Percentiles rank a stretch among this genome's conserved stretches.
Conservation (phyloP, 2,113 vertebrate genomes). For the Prietella phreatophila region DNA sequence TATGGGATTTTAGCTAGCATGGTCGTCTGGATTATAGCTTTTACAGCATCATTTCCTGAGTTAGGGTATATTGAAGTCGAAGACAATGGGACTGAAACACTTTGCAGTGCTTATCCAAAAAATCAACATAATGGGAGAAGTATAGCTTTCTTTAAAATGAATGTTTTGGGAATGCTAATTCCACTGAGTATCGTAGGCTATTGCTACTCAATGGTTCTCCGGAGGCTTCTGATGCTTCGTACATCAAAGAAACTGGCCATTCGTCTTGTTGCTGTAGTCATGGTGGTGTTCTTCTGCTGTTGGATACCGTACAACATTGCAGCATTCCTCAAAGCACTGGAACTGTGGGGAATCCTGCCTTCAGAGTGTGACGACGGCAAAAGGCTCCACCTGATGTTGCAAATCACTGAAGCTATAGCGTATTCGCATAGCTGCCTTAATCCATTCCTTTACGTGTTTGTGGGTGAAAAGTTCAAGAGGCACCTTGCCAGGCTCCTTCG, state of each 20-base stretch:
- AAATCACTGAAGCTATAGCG: constrained; percentile 65
- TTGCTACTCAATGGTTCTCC: constrained; percentile 70
- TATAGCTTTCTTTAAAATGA: constrained; percentile 67
- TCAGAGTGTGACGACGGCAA: constrained; percentile 56
- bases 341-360: neutral
- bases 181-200: constrained; percentile 63
- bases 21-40: constrained; percentile 71
- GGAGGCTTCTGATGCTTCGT: constrained; percentile 53
- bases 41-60: constrained; percentile 75
- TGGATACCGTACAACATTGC: constrained; percentile 72
- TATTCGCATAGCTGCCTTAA: constrained; percentile 74
- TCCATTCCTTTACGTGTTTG: constrained; percentile 74
- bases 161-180: constrained; percentile 65
- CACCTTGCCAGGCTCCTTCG: constrained; percentile 63
- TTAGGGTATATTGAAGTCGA: constrained; percentile 57
- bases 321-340: constrained; percentile 57
- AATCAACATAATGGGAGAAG: accelerated
- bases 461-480: constrained; percentile 70
- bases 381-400: constrained; percentile 51
- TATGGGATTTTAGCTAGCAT: constrained; percentile 71
- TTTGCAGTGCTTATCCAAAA: constrained; percentile 5
- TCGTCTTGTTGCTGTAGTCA: constrained; percentile 63
- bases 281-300: constrained; percentile 68
- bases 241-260: constrained; percentile 66
- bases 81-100: accelerated